Evolutionary conservation across 2,113 vertebrate species (phyloP), one percentile per base, ranked within the genome.

Genomic region (Cyphomyrus discorhynchus): DNA sequence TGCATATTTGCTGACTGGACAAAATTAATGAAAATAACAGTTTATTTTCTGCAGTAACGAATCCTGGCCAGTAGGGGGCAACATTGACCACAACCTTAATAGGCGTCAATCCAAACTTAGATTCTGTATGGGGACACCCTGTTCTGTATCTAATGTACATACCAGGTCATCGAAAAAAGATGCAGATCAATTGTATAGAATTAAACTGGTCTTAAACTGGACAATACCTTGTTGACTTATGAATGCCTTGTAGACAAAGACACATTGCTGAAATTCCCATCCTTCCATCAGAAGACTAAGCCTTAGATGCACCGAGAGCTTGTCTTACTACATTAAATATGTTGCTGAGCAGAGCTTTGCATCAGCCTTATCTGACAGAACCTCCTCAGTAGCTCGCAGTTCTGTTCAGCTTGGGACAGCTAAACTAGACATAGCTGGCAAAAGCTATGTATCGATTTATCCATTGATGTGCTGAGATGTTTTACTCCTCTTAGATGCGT

Each of bases 11-110:
- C 74, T 80, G 74, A 80, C 31, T 80, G 35, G 74, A 27, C 35
- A 80, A 1, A 31, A 31, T 42, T 13, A 80, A 42, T 42, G 35
- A 19, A 80, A 80, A 42, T 35, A 19, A 10, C 31, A 80, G 35
- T 7, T 15, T 19, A 17, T 80, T 86, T 86, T 24, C 17, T 86
- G 46, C 27, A 80, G 66, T 88, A 77, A 77, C 15, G 15, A 2
- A 52, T 45, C 47, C 46, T 77, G 66, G 46, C 66, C 88, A 49
- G 45, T 88, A 50, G 88, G 88, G 88, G 88, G 24, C 88, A 88
- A 24, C 27, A 62, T 88, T 45, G n/a, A 39, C 62, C 66, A 88
- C 66, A 52, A 70, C 5, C 88, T 86, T 5, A 27, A 5, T 46
- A 84, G 35, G 31, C 24, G 3, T 31, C 19, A 80, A 19, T 42